phyloP scores from a whole-genome alignment of 1,140 invertebrate genomes.

The Eurosta solidaginis region DNA sequence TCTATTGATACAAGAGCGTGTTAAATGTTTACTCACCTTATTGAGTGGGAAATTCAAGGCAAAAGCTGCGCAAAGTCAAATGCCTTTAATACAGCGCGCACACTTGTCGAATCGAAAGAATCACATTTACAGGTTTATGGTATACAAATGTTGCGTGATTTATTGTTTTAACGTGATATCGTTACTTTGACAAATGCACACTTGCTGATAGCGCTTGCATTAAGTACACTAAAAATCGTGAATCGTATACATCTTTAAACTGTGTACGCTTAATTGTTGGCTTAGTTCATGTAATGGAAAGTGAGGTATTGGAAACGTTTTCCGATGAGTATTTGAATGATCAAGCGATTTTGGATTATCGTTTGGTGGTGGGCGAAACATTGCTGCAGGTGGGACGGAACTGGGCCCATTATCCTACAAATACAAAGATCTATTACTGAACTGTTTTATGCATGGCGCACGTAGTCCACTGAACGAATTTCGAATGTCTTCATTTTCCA shows the following conservation, averaged over 20 bases:
- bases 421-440: slow-evolving; percentile 71
- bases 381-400: slow-evolving; percentile 70
- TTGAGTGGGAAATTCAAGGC: slow-evolving; percentile 30
- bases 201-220: slow-evolving; percentile 47
- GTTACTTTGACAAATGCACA: slow-evolving; percentile 45
- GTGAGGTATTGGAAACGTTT: slow-evolving; percentile 50
- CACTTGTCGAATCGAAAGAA: slow-evolving; percentile 44
- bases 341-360: slow-evolving; percentile 44
- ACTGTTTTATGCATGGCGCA: slow-evolving; percentile 69
- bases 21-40: slow-evolving; percentile 35
- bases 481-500: slow-evolving; percentile 77
- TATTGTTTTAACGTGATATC: slow-evolving; percentile 42
- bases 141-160: slow-evolving; percentile 47
- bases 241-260: slow-evolving; percentile 57
- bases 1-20: slow-evolving; percentile 36
- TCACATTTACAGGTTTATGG: slow-evolving; percentile 54
- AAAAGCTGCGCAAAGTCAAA: neutral
- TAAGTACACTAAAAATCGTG: slow-evolving; percentile 47
- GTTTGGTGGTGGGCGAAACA: slow-evolving; percentile 79
- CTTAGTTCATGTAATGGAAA: slow-evolving; percentile 48
- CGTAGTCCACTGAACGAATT: slow-evolving; percentile 71
- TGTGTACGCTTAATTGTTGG: slow-evolving; percentile 51
- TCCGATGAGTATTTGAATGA: slow-evolving; percentile 53
- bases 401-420: slow-evolving; percentile 71
- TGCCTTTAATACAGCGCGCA: slow-evolving; percentile 43